phyloP scores from a whole-genome alignment of 2,888 invertebrate species.

The Microctonus aethiopoides region DNA sequence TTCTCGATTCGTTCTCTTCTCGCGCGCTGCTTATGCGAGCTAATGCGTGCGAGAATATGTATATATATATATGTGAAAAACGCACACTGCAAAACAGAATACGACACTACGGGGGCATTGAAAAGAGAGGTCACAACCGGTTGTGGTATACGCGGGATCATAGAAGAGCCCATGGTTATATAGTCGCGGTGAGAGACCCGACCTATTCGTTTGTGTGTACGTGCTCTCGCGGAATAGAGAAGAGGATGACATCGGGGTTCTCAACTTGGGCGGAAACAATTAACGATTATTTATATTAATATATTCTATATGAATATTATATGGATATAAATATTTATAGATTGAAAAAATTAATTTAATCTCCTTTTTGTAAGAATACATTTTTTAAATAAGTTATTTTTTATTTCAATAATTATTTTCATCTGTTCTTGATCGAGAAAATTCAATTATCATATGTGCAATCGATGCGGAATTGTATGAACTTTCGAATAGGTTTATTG shows the following conservation, averaged over 20 bases:
- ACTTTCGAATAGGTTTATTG: neutral
- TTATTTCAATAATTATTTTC: neutral
- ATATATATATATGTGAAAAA: conserved; percentile 15
- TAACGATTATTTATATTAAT: neutral
- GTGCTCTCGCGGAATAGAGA: neutral
- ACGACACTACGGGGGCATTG: conserved; percentile 44
- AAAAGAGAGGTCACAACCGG: conserved; percentile 61
- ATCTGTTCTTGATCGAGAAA: neutral
- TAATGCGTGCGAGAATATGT: conserved; percentile 5
- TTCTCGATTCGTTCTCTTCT: neutral
- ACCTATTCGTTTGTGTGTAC: conserved; percentile 52
- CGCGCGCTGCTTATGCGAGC: neutral
- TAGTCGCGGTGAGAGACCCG: conserved; percentile 51
- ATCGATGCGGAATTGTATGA: neutral
- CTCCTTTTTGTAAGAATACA: too few species aligned
- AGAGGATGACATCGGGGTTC: conserved; percentile 34
- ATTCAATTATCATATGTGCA: neutral
- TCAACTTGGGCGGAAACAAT: conserved; percentile 29
- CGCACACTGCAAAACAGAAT: neutral
- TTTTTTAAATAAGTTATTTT: neutral
- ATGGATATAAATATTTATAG: too few species aligned
- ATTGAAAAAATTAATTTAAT: too few species aligned
- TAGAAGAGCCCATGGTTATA: conserved; percentile 55
- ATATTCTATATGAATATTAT: too few species aligned
- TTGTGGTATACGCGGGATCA: conserved; percentile 61